Evolutionary conservation across 64 coral and sea anemone species (phyloP), one percentile per base, ranked within the genome.

Genomic region (Catalaphyllia jardinei): DNA sequence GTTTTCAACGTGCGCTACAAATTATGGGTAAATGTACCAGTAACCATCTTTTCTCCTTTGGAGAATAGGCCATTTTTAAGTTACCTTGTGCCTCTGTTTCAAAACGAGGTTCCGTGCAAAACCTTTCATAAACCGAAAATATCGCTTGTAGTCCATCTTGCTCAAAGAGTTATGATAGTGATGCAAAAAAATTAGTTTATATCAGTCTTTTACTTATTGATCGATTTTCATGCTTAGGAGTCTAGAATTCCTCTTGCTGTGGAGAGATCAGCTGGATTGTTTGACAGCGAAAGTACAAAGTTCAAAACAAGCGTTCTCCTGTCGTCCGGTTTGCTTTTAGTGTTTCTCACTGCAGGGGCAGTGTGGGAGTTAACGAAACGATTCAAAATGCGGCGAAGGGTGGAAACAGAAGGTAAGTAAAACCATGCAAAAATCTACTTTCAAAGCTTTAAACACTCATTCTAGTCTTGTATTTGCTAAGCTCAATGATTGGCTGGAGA

Each of bases 221-320:
- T 77, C 39, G 6, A 11, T 22, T 49, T 24, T 49, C 16, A 16
- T 55, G 2, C 55, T 1, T 12, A 79, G 76, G 76, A 79, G 13
- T 79, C 76, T 14, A 15, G 50, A 3, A 79, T 79, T 59, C 76
- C 76, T 15, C 76, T 79, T 24, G 76, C 76, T 29, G 76, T 79
- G 24, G 76, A 54, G 51, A 79, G 76, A 79, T 55, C 76, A 55
- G 55, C 76, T 28, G 76, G 76, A 6, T 59, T 79, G 76, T 50
- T 79, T 29, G 76, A 79, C 51, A 79, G 49, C 20, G 27, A 79
- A 55, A 27, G 49, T 28, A 27, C 76, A 22, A 55, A 29, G 24
- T 79, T 54, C 25, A 13, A 79, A 54, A 14, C 76, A 27, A 25
- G 16, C 11, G 10, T 79, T 22, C 10, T 55, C 7, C 9, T 28